Evolutionary conservation across 1,140 invertebrate species (phyloP).

Genomic region (Branchinecta lindahli): DNA sequence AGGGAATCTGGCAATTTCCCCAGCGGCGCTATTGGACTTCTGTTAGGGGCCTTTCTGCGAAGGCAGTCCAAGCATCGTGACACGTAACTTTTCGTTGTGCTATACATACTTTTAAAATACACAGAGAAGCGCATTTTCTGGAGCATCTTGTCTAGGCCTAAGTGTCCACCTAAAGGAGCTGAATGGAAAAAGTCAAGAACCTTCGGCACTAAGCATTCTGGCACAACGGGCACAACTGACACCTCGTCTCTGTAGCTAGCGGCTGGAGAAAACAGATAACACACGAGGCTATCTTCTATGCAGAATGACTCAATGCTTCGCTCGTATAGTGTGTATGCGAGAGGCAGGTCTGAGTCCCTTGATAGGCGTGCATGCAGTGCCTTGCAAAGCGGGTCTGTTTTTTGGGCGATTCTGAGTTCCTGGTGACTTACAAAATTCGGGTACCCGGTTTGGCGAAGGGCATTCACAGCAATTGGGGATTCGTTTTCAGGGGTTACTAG

Average conservation of each 20-base stretch:
- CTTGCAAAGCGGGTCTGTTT: background rate
- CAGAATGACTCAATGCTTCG: background rate
- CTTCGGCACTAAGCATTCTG: background rate
- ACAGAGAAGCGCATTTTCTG: background rate
- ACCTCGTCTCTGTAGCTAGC: background rate
- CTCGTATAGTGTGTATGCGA: background rate
- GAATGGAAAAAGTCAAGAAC: background rate
- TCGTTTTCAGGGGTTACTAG: background rate
- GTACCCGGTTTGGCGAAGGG: background rate
- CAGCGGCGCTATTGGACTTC: background rate
- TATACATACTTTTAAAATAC: background rate
- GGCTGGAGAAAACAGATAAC: background rate
- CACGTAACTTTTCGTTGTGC: background rate
- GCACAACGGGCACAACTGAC: background rate
- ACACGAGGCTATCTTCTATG: background rate
- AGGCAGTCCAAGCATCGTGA: background rate
- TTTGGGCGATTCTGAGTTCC: background rate
- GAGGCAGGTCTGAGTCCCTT: background rate
- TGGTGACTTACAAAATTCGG: background rate
- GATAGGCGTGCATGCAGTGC: background rate
- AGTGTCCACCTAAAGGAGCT: background rate
- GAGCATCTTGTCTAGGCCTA: background rate
- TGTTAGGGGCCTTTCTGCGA: background rate
- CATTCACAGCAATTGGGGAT: too few relatives aligned
- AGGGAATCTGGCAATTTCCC: background rate